These are phyloP conservation scores for Xylocampa areola DNA, from an alignment of 2,888 invertebrate genomes.

Conservation along the genomic window DNA sequence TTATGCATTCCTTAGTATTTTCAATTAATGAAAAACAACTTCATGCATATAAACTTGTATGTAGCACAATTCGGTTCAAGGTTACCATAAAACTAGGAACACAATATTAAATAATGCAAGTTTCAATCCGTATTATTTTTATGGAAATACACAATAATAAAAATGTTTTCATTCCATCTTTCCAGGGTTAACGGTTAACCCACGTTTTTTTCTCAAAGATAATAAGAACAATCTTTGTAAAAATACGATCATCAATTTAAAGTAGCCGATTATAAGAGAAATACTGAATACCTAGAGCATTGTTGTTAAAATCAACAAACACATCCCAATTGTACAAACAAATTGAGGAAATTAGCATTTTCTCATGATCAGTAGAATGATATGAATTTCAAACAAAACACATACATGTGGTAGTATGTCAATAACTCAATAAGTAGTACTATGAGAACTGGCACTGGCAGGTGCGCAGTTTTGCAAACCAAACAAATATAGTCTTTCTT, in stretches of 20 bases:
- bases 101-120: not conserved
- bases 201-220: no score
- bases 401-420: not conserved
- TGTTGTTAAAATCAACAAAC: conserved; percentile 19
- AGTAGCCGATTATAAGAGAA: not conserved
- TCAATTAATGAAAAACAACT: conserved; percentile 30
- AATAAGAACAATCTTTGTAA: no score
- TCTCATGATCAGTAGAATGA: conserved; percentile 25
- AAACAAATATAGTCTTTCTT: no score
- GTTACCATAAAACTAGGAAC: not conserved
- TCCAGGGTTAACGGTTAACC: no score
- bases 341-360: conserved; percentile 50
- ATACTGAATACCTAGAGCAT: no score
- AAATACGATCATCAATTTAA: not conserved
- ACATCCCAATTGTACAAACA: conserved; percentile 59
- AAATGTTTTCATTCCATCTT: no score
- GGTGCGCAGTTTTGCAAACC: not conserved
- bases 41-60: conserved; percentile 1
- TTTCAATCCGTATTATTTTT: no score
- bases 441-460: not conserved
- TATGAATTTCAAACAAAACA: conserved; percentile 31
- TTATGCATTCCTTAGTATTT: conserved; percentile 13
- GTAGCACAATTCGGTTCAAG: not conserved
- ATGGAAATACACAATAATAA: no score
- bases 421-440: conserved; percentile 10